Base-by-base conservation (phyloP, 2,113 vertebrate species). In the Chamaea fasciata region DNA sequence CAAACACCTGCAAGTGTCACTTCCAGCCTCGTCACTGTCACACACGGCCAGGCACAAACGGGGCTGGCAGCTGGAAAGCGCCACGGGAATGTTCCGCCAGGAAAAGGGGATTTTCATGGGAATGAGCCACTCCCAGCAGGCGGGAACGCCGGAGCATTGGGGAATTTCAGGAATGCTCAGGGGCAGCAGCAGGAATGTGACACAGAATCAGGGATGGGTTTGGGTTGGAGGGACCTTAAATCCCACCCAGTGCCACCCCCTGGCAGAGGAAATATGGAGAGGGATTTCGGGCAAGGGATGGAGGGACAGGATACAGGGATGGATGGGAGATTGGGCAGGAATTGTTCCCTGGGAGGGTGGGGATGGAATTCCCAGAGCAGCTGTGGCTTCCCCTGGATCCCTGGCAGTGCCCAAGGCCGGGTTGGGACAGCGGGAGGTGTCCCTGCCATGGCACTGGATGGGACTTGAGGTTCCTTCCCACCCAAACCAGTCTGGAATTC, bases 391-490 rank as follows among this genome's bases (percentile, higher is more conserved):
- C 62, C 77, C 77, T 64, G 75, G 57, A 67, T 56, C 50, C 77
- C 77, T 80, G 77, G 60, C 20, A 56, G 76, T 65, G 62, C 9
- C 60, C 77, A 11, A 80, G 63, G 78, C 53, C 65, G 59, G 65
- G 65, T 1, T 60, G 67, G 80, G 28, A 15, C 31, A 74, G 59
- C 6, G 82, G n/a, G 3, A 84, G 59, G 41, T 33, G 82, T 74
- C 82, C 82, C 70, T 74, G 59, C 50, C 69, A 47, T 14, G 62
- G 37, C 5, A 9, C 11, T 26, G 27, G 46, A 0, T 0, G 63
- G 27, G 12, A 1, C 69, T 39, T 87, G 0, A 0, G 33, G 3
- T 46, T 56, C 42, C 15, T 63, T 1, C 14, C 30, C 0, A 1
- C 49, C 49, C 30, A 41, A 15, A 2, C 11, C 52, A 39, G 1